Conservation (phyloP, 2,888 invertebrate genomes). For the Chydorus sphaericus region DNA sequence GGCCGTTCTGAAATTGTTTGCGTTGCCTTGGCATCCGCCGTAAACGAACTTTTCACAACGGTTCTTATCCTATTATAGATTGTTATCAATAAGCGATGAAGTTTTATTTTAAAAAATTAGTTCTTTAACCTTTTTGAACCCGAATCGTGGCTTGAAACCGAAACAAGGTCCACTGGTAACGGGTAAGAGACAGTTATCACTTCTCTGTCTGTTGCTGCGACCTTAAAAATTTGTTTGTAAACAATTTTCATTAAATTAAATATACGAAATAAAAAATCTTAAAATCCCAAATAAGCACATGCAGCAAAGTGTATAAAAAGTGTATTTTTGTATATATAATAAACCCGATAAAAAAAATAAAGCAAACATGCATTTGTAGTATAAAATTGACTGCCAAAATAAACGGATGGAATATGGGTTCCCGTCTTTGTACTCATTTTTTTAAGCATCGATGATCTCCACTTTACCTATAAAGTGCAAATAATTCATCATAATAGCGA, state of each 20-base stretch:
- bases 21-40: conserved; percentile 25
- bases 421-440: too few species aligned
- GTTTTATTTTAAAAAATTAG: background rate
- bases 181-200: background rate
- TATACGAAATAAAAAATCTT: background rate
- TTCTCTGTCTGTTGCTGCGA: too few species aligned
- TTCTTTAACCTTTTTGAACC: background rate
- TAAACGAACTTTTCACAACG: conserved; percentile 24
- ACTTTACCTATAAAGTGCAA: too few species aligned
- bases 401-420: too few species aligned
- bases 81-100: background rate
- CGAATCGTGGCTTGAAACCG: background rate
- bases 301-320: background rate
- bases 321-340: background rate
- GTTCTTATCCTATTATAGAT: conserved; percentile 12
- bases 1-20: conserved; percentile 22
- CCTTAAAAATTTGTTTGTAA: too few species aligned
- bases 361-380: background rate
- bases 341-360: background rate
- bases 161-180: background rate
- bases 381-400: too few species aligned
- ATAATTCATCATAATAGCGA: too few species aligned
- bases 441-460: too few species aligned
- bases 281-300: background rate
- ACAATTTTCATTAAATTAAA: background rate